Conservation (phyloP, 2,888 invertebrate genomes). For the Polyommatus icarus region DNA sequence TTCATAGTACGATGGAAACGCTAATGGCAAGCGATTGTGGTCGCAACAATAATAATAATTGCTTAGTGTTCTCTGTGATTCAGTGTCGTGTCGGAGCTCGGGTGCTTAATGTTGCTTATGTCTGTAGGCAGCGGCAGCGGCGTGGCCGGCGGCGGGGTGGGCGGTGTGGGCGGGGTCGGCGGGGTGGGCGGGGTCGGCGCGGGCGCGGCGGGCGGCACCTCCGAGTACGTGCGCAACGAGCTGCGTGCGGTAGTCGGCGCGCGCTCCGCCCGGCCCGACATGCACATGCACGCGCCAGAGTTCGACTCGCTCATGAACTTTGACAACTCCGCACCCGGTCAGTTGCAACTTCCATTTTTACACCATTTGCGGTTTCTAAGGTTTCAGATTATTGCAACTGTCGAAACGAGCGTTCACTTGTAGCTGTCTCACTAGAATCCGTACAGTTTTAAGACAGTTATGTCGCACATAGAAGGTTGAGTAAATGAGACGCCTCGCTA, state of each 20-base stretch:
- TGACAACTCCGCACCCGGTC: conserved; percentile 84
- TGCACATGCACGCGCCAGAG: conserved; percentile 80
- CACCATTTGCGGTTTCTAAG: background rate
- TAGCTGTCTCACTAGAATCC: no score
- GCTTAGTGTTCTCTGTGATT: background rate
- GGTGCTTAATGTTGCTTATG: background rate
- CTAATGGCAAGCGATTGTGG: background rate
- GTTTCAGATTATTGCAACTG: conserved; percentile 2
- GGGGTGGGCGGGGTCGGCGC: conserved; percentile 64
- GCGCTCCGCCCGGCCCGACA: conserved; percentile 82
- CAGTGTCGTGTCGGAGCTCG: background rate
- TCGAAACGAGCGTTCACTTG: no score
- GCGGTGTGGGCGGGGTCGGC: conserved; percentile 63
- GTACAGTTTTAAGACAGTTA: no score
- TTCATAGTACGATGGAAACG: background rate
- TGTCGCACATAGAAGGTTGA: no score
- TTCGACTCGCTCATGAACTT: conserved; percentile 85
- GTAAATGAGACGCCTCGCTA: no score
- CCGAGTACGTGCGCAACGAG: conserved; percentile 95
- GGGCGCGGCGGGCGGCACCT: conserved; percentile 80
- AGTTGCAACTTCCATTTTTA: conserved; percentile 41
- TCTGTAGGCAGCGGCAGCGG: conserved; percentile 49
- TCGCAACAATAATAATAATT: background rate
- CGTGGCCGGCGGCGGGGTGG: conserved; percentile 38
- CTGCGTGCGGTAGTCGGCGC: conserved; percentile 93